A percentile compares a stretch with the other conserved stretches of the same genome.
These are phyloP conservation scores for Ibidorhyncha struthersii DNA, from an alignment of 2,113 vertebrate species.

Conservation along the genomic window DNA sequence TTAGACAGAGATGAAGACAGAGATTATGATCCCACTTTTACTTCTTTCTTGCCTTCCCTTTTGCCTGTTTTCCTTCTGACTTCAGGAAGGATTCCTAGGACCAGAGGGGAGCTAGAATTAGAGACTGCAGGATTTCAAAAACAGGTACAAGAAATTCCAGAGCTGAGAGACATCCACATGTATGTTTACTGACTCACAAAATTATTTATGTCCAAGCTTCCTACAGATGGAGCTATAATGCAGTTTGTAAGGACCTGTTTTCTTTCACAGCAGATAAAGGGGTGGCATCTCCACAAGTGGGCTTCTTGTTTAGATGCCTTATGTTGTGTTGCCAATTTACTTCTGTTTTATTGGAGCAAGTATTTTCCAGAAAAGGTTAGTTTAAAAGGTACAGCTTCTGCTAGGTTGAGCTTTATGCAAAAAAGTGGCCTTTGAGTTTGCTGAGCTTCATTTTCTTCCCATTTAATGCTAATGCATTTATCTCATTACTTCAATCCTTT, in stretches of 20 bases:
- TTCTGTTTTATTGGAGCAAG: background rate
- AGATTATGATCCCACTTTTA: background rate
- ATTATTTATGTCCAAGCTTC: constrained; percentile 27
- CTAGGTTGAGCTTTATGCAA: background rate
- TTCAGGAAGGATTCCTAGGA: background rate
- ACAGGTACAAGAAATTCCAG: background rate
- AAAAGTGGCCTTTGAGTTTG: background rate
- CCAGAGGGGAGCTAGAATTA: background rate
- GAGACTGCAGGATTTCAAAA: background rate
- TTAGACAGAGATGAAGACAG: background rate
- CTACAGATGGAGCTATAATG: constrained; percentile 65
- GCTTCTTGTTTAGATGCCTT: background rate
- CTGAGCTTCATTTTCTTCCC: background rate
- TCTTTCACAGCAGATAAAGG: background rate
- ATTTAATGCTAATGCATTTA: background rate
- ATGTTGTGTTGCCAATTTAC: background rate
- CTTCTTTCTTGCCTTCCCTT: background rate
- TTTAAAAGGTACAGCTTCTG: background rate
- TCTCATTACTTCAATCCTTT: background rate
- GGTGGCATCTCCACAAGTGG: background rate
- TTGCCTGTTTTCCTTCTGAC: background rate
- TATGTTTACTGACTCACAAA: background rate
- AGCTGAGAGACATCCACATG: background rate
- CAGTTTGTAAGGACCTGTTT: background rate
- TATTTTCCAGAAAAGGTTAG: background rate